A percentile compares a stretch with the other conserved stretches of the same genome.
Conservation (phyloP, 2,888 invertebrate species). For the Troides oblongomaculatus region DNA sequence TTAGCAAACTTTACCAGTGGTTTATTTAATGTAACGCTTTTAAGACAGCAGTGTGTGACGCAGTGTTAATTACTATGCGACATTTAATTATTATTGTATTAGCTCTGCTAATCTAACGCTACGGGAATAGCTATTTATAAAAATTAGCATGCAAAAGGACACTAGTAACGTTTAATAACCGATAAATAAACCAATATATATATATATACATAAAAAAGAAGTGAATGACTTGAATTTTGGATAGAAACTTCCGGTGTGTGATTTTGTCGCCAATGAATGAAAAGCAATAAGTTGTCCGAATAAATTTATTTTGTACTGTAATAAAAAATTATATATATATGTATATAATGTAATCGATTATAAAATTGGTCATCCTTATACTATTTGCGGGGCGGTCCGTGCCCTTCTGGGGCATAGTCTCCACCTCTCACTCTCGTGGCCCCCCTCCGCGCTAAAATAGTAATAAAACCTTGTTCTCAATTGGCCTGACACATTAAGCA, state of each 20-base stretch:
- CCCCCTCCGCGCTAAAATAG: conserved; percentile 71
- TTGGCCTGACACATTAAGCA: conserved; percentile 23
- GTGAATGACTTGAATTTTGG: conserved; percentile 72
- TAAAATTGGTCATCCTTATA: conserved; percentile 57
- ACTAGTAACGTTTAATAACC: conserved; percentile 43
- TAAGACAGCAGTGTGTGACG: too few species aligned
- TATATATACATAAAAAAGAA: conserved; percentile 57
- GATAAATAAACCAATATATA: conserved; percentile 30
- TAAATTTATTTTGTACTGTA: conserved; percentile 62
- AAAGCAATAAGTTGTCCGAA: conserved; percentile 67
- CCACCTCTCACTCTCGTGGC: conserved; percentile 73
- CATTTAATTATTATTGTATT: conserved; percentile 19
- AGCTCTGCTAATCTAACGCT: conserved; percentile 35
- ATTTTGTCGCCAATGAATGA: conserved; percentile 70
- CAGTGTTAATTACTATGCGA: not conserved
- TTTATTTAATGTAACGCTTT: too few species aligned
- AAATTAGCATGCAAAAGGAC: conserved; percentile 73
- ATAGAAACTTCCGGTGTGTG: conserved; percentile 37
- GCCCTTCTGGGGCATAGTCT: conserved; percentile 70
- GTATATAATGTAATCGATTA: conserved; percentile 42
- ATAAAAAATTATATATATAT: conserved; percentile 50
- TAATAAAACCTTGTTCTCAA: conserved; percentile 45
- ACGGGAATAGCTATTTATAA: conserved; percentile 3
- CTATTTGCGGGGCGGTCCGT: conserved; percentile 74
- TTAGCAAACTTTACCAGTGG: too few species aligned